A percentile compares a stretch with the other conserved stretches of the same genome.
phyloP scores from a whole-genome alignment of 2,113 vertebrate genomes.

The Micromys minutus region DNA sequence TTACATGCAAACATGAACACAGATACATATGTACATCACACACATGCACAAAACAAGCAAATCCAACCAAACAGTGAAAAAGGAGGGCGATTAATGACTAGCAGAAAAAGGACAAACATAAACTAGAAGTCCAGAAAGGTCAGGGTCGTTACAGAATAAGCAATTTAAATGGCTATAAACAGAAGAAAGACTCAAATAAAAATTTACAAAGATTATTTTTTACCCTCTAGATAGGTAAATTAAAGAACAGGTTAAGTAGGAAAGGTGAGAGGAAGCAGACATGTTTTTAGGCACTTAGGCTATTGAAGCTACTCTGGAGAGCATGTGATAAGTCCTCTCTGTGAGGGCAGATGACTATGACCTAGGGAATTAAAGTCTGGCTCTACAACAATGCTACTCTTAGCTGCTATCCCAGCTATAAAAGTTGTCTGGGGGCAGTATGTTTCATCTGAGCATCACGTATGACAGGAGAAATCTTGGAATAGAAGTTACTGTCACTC shows the following conservation, averaged over 20 bases:
- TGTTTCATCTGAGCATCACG: constrained; percentile 6
- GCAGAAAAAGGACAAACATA: too few species aligned
- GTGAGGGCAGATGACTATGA: background rate
- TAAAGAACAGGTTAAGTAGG: background rate
- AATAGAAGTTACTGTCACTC: background rate
- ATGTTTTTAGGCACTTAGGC: background rate
- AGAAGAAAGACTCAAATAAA: background rate
- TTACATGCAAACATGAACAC: too few species aligned
- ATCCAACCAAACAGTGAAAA: too few species aligned
- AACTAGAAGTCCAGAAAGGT: background rate
- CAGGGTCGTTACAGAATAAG: background rate
- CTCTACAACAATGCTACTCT: background rate
- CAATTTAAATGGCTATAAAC: background rate
- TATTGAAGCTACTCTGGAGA: background rate
- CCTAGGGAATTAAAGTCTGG: background rate
- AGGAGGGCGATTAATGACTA: too few species aligned
- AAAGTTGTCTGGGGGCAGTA: background rate
- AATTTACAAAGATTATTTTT: background rate
- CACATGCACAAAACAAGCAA: too few species aligned
- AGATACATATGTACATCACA: too few species aligned
- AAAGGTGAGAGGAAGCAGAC: background rate
- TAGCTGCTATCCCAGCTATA: background rate
- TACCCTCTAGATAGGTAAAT: background rate
- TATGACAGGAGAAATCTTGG: constrained; percentile 25
- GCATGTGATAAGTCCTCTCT: background rate